Evolutionary conservation across 2,888 invertebrate species (phyloP).

Genomic region (Cotesia congregata): DNA sequence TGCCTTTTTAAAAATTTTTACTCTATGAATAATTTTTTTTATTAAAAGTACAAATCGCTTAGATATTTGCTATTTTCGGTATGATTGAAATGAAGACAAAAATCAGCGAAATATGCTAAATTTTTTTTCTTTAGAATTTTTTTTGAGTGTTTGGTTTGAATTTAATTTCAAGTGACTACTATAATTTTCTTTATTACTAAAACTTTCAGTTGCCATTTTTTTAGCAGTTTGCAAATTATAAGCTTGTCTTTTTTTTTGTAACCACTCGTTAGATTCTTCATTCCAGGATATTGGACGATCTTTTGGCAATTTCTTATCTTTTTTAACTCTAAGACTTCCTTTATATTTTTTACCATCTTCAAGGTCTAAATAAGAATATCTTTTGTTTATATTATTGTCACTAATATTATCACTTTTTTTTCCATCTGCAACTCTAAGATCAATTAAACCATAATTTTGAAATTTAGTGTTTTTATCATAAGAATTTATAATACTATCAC

Average conservation of each 20-base stretch:
- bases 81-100: not conserved
- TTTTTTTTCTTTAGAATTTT: slow-evolving; percentile 54
- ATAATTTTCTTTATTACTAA: slow-evolving; percentile 60
- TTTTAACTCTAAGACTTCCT: slow-evolving; percentile 28
- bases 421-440: slow-evolving; percentile 40
- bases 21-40: too few relatives aligned
- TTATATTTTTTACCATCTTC: slow-evolving; percentile 43
- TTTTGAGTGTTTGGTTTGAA: slow-evolving; percentile 52
- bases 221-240: slow-evolving; percentile 57
- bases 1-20: too few relatives aligned
- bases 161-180: slow-evolving; percentile 44
- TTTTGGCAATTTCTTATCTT: slow-evolving; percentile 39
- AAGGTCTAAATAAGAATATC: slow-evolving; percentile 55
- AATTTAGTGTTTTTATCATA: slow-evolving; percentile 60
- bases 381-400: slow-evolving; percentile 41
- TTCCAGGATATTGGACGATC: slow-evolving; percentile 63
- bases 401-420: slow-evolving; percentile 15
- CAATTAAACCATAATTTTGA: slow-evolving; percentile 64
- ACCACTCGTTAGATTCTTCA: slow-evolving; percentile 62
- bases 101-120: slow-evolving; percentile 62
- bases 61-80: too few relatives aligned
- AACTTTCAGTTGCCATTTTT: slow-evolving; percentile 46
- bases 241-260: slow-evolving; percentile 61
- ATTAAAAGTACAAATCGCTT: too few relatives aligned
- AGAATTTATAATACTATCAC: slow-evolving; percentile 59